phyloP scores from a whole-genome alignment of 2,113 vertebrate genomes.

The Phaethornis superciliosus region DNA sequence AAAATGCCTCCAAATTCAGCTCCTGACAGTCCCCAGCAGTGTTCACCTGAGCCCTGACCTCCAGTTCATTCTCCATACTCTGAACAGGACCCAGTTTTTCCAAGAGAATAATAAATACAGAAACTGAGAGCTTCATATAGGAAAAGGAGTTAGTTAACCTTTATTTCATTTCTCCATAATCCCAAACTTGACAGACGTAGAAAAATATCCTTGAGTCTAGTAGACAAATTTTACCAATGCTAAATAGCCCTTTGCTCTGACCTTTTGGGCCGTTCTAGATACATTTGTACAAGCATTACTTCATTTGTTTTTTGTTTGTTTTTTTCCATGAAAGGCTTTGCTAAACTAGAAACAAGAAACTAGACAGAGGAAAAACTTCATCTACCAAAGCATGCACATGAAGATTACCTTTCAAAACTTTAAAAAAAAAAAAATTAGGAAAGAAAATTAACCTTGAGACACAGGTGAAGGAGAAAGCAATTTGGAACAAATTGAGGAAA shows the following conservation, averaged over 20 bases:
- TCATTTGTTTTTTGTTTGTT: neutral
- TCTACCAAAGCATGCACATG: conserved; percentile 49
- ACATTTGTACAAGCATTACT: conserved; percentile 58
- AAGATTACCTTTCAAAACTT: neutral
- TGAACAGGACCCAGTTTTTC: too few species aligned
- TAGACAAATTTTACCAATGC: conserved; percentile 57
- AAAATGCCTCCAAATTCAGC: rapidly evolving
- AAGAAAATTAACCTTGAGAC: neutral
- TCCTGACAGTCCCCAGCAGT: rapidly evolving
- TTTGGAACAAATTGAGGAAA: neutral
- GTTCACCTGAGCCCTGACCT: rapidly evolving
- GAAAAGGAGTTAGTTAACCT: conserved; percentile 68
- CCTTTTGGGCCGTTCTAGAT: conserved; percentile 27
- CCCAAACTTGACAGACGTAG: conserved; percentile 65
- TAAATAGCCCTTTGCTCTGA: conserved; percentile 62
- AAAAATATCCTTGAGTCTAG: conserved; percentile 69
- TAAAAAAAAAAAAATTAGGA: neutral
- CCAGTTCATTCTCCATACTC: rapidly evolving
- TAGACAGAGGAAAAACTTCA: conserved; percentile 17
- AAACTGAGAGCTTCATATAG: conserved; percentile 25
- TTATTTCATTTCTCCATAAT: conserved; percentile 70
- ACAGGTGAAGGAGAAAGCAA: neutral
- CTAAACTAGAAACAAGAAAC: conserved; percentile 44
- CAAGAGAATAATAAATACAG: neutral
- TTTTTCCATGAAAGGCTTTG: conserved; percentile 17